These are phyloP conservation scores for Scomber scombrus DNA, from an alignment of 2,113 vertebrate genomes.

Conservation along the genomic window DNA sequence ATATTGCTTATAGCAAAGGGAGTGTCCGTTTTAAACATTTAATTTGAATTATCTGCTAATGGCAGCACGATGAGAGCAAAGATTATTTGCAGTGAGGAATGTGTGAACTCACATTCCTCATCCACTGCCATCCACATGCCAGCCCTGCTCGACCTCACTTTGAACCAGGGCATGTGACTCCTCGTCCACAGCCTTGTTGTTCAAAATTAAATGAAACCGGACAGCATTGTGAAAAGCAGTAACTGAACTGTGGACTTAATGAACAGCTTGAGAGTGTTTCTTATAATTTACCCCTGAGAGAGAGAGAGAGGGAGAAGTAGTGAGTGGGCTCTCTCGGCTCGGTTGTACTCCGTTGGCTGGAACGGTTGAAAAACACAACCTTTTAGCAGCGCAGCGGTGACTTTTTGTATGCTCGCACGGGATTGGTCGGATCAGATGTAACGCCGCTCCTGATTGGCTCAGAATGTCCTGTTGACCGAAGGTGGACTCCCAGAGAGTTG, in stretches of 20 bases:
- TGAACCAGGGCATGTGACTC: constrained; percentile 83
- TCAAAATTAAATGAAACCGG: constrained; percentile 1
- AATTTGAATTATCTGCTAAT: constrained; percentile 16
- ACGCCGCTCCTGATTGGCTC: constrained; percentile 79
- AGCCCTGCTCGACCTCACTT: constrained; percentile 70
- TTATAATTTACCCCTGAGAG: no score
- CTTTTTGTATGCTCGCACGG: constrained; percentile 44
- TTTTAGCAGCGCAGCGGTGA: constrained; percentile 21
- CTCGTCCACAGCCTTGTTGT: constrained; percentile 39
- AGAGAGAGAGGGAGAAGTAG: no score
- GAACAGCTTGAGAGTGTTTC: background rate
- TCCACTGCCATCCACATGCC: constrained; percentile 67
- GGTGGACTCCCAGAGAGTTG: constrained; percentile 77
- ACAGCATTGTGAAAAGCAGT: background rate
- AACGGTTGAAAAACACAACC: constrained; percentile 43
- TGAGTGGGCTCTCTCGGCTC: accelerated
- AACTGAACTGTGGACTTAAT: background rate
- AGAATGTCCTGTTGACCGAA: constrained; percentile 71
- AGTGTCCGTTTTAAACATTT: background rate
- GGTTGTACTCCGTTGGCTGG: background rate
- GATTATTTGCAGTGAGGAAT: constrained; percentile 27
- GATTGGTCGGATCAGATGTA: constrained; percentile 69
- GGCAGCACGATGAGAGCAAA: constrained; percentile 4
- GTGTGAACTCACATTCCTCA: constrained; percentile 69
- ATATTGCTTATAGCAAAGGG: background rate